These are phyloP conservation scores for Spinus olivaceus DNA, from an alignment of 2,797 vertebrate species.

Conservation along the genomic window DNA sequence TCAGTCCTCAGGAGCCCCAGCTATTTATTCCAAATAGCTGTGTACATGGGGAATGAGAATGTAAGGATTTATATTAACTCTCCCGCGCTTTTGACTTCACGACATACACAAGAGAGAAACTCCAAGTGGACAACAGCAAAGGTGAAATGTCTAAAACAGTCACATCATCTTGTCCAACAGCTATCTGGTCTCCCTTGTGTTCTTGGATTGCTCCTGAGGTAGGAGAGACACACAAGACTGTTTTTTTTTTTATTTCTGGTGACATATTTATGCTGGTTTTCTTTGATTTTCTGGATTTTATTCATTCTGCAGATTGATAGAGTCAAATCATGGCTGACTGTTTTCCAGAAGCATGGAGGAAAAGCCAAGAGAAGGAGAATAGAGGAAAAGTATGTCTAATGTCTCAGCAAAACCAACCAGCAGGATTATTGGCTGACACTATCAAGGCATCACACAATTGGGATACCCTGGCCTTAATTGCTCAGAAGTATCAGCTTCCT, in stretches of 20 bases:
- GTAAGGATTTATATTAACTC: slow-evolving; percentile 73
- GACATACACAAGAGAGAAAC: slow-evolving; percentile 42
- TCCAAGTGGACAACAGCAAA: not conserved
- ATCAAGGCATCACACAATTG: accelerated
- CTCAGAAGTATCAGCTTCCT: not conserved
- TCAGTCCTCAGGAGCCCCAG: not conserved
- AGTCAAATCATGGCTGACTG: not conserved
- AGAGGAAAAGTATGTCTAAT: not conserved
- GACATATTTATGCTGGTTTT: not conserved
- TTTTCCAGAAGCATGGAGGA: not conserved
- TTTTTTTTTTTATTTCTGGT: not conserved
- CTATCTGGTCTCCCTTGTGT: not conserved
- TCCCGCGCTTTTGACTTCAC: slow-evolving; percentile 58
- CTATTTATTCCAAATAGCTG: slow-evolving; percentile 53
- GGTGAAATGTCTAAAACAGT: not conserved
- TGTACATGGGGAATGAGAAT: slow-evolving; percentile 68
- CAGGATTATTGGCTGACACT: not conserved
- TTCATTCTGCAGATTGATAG: not conserved
- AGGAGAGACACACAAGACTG: not conserved
- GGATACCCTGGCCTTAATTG: not conserved
- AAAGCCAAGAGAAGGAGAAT: not conserved
- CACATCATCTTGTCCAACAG: not conserved
- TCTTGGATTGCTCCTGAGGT: not conserved
- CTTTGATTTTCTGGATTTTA: not conserved
- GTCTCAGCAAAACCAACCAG: not conserved